Evolutionary conservation across 2,888 invertebrate genomes (phyloP).

Genomic region (Polydrusus cervinus): DNA sequence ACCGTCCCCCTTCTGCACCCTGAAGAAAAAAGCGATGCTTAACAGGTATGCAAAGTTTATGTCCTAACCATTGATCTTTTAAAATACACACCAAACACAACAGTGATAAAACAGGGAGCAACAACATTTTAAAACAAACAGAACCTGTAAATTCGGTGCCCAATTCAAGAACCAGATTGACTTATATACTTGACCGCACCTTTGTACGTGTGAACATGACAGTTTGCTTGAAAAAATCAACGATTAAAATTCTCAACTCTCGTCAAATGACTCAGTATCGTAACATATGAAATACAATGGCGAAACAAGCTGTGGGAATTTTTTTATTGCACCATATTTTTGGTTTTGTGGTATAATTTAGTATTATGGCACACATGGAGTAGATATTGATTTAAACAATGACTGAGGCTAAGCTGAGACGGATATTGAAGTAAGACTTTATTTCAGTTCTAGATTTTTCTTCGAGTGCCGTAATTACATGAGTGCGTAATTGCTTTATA

Average conservation of each 20-base stretch:
- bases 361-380: too few relatives aligned
- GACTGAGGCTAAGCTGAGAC: too few relatives aligned
- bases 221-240: slow-evolving; percentile 13
- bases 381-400: too few relatives aligned
- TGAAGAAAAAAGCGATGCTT: too few relatives aligned
- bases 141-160: background rate
- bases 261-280: background rate
- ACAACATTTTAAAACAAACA: slow-evolving; percentile 1
- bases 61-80: too few relatives aligned
- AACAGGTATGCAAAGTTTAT: too few relatives aligned
- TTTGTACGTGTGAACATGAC: slow-evolving; percentile 29
- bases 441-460: too few relatives aligned
- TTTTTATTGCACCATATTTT: slow-evolving; percentile 34
- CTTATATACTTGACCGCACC: slow-evolving; percentile 4
- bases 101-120: background rate
- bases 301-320: slow-evolving; percentile 36
- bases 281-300: slow-evolving; percentile 14
- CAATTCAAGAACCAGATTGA: slow-evolving; percentile 27
- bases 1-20: too few relatives aligned
- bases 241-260: slow-evolving; percentile 32
- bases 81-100: too few relatives aligned
- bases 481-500: too few relatives aligned
- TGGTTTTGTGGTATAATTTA: background rate
- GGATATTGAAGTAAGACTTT: too few relatives aligned
- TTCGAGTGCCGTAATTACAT: too few relatives aligned